Evolutionary conservation across 1,140 invertebrate species (phyloP), one percentile per base, ranked within the genome.

Genomic region (Lerema accius): DNA sequence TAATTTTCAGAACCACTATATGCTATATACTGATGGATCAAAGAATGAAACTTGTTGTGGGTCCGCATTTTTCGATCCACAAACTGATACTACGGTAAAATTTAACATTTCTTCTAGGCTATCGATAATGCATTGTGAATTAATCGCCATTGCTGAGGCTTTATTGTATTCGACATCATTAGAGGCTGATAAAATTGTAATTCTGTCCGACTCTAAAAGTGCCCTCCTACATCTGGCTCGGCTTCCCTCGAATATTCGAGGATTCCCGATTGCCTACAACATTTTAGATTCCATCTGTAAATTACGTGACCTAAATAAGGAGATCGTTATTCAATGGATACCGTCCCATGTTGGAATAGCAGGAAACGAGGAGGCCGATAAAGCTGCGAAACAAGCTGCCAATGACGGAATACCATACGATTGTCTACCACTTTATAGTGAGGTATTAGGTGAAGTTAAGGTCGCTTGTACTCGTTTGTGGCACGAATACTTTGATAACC

Each of bases 261-360:
- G 49, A 37, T 39, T 16, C 16, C 35, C 50, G 35, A 53, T 53
- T 39, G 50, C 50, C 50, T 53, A 39, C 15, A 53, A 13, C 4
- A 53, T 53, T 16, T 14, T 51, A 10, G 32, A 51, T n/a, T 10
- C 14, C 32, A 51, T 51, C 11, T 35, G 49, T 16, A 51, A 10
- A n/a, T 28, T 51, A 10, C 5, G 10, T 0, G 7, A 11, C 7
- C 23, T 17, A 51, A 51, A 51, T 26, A 64, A 55, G 32, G 26
- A 32, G 9, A 15, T 55, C 0, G 11, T 55, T 10, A 37, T 69
- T 0, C 67, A 69, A 32, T 62, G 51, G 67, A 58, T 65, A 6
- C 58, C 62, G 1, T 65, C 66, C 0, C 62, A 69, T 50, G 19
- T 65, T 4, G 50, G 51, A 0, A 50, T 69, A 13, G 15, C n/a